Evolutionary conservation across 2,797 vertebrate genomes (phyloP).

Genomic region (Peromyscus nudipes): DNA sequence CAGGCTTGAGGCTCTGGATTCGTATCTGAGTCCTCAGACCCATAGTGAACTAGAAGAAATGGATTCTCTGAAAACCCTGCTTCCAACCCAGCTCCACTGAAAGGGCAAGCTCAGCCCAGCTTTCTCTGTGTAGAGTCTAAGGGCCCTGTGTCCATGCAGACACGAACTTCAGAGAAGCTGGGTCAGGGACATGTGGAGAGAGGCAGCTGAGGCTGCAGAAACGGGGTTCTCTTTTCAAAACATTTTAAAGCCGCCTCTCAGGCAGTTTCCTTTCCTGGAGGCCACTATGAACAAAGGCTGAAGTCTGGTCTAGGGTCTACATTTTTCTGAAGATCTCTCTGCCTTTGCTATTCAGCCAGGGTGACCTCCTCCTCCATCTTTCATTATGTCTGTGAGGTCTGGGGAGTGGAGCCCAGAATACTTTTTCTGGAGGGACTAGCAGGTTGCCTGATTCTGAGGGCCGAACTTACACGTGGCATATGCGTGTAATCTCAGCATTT

Average conservation of each 20-base stretch:
- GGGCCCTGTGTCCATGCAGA: neutral
- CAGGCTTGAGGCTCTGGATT: neutral
- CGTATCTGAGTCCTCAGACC: neutral
- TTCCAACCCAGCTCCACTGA: neutral
- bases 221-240: neutral
- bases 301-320: neutral
- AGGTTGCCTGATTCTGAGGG: neutral
- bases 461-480: neutral
- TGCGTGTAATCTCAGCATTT: neutral
- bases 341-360: constrained; percentile 9
- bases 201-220: neutral
- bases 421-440: neutral
- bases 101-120: neutral
- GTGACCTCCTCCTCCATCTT: neutral
- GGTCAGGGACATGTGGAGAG: neutral
- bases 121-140: neutral
- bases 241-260: neutral
- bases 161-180: neutral
- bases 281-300: neutral
- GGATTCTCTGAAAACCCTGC: neutral
- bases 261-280: neutral
- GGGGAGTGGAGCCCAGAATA: neutral
- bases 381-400: constrained; percentile 31
- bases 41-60: neutral
- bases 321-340: constrained; percentile 14